These are phyloP conservation scores for Hiodon tergisus DNA, from an alignment of 2,113 vertebrate species.

Conservation along the genomic window DNA sequence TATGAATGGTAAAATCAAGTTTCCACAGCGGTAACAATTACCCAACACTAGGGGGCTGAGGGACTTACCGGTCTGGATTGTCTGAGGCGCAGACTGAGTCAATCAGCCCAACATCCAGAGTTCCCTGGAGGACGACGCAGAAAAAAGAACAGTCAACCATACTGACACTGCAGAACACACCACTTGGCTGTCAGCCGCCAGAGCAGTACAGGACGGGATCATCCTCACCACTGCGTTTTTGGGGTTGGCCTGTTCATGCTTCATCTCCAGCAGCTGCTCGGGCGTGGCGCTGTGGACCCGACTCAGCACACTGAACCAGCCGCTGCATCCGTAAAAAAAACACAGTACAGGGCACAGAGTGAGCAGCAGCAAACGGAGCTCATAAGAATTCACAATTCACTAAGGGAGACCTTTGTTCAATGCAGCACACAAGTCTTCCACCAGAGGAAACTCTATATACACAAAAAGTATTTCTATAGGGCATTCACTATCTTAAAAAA, in stretches of 20 bases:
- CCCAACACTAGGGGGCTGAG: neutral
- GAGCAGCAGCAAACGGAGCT: neutral
- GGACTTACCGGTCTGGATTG: conserved; percentile 79
- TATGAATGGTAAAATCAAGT: no score
- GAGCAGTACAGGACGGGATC: neutral
- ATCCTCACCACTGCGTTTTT: conserved; percentile 86
- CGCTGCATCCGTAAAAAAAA: conserved; percentile 49
- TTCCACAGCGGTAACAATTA: neutral
- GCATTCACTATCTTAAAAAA: neutral
- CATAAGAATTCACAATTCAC: neutral
- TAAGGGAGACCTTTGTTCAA: neutral
- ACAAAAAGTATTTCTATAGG: neutral
- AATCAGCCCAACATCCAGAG: conserved; percentile 83
- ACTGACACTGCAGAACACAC: neutral
- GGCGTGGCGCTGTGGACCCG: conserved; percentile 78
- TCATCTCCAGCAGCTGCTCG: conserved; percentile 86
- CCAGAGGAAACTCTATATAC: neutral
- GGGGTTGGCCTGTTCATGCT: conserved; percentile 87
- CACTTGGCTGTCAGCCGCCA: neutral
- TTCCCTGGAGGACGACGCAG: conserved; percentile 63
- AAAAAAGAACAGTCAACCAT: neutral
- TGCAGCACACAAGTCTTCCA: neutral
- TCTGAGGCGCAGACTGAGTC: conserved; percentile 90
- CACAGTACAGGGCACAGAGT: conserved; percentile 11
- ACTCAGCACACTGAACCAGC: conserved; percentile 84